These are phyloP conservation scores for Cantharis lateralis DNA, from an alignment of 2,888 invertebrate genomes.

Conservation along the genomic window DNA sequence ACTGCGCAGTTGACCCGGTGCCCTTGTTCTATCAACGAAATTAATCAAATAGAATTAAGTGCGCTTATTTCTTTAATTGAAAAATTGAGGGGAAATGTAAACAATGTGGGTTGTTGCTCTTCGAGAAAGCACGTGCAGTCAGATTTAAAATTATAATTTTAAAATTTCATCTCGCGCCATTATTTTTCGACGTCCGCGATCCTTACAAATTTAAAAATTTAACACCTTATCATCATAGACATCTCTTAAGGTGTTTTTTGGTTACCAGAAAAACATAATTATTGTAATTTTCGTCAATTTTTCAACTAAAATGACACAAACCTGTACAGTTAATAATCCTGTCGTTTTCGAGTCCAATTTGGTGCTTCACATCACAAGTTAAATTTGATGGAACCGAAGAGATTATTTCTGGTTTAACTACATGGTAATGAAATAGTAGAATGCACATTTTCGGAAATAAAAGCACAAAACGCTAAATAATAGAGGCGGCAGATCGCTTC, in stretches of 20 bases:
- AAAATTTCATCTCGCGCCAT: background rate
- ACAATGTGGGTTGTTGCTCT: constrained; percentile 26
- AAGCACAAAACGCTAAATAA: background rate
- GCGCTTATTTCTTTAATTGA: constrained; percentile 20
- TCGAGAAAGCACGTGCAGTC: constrained; percentile 11
- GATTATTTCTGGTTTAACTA: background rate
- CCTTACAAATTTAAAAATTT: background rate
- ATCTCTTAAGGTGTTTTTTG: background rate
- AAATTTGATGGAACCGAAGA: background rate
- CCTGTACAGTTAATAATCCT: background rate
- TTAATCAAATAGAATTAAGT: constrained; percentile 24
- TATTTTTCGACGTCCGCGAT: background rate
- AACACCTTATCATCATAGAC: background rate
- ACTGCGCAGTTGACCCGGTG: background rate
- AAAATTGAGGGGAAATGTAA: constrained; percentile 22
- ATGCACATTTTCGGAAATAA: background rate
- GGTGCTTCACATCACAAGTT: background rate
- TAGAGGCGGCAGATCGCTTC: background rate
- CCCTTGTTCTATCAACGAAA: constrained; percentile 3
- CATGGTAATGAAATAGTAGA: background rate
- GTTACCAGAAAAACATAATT: background rate
- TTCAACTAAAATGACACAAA: background rate
- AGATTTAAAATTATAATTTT: background rate
- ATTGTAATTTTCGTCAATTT: background rate
- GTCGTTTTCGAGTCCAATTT: background rate